A percentile compares a stretch with the other conserved stretches of the same genome.
Conservation (phyloP, 2,797 vertebrate species). For the Malurus leucopterus region DNA sequence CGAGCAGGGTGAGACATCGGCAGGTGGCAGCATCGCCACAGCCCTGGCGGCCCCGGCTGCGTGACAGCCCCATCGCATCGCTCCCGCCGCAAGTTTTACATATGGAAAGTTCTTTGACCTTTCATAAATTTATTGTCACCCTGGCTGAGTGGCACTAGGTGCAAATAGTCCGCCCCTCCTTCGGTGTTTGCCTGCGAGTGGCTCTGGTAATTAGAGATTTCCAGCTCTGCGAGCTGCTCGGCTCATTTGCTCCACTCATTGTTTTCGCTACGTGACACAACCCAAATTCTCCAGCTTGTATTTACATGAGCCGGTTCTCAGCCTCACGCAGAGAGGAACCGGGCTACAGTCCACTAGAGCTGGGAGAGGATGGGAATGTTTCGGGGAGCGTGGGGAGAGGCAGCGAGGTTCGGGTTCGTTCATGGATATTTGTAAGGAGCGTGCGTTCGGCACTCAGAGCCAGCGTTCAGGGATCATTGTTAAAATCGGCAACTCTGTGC, state of each 20-base stretch:
- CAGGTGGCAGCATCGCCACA: constrained; percentile 92
- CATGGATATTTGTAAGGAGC: accelerated
- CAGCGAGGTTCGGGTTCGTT: neutral
- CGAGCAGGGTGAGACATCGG: constrained; percentile 39
- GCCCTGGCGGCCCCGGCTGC: constrained; percentile 46
- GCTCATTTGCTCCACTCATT: constrained; percentile 71
- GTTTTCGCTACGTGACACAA: constrained; percentile 70
- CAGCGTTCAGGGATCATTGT: neutral
- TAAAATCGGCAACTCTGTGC: neutral
- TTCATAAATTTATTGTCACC: constrained; percentile 79
- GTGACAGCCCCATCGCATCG: constrained; percentile 21
- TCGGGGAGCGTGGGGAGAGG: neutral
- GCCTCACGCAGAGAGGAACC: neutral
- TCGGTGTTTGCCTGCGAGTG: constrained; percentile 61
- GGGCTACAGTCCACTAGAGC: neutral
- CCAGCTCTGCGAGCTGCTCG: constrained; percentile 66
- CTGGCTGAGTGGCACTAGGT: constrained; percentile 78
- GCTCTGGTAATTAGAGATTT: constrained; percentile 80
- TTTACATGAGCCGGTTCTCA: constrained; percentile 13
- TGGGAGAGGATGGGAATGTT: neutral
- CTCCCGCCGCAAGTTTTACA: constrained; percentile 64
- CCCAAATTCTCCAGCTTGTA: constrained; percentile 58
- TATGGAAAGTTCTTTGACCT: constrained; percentile 78
- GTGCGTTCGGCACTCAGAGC: neutral
- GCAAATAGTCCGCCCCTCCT: constrained; percentile 45